Evolutionary conservation across 1,140 invertebrate genomes (phyloP), one percentile per base, ranked within the genome.

Genomic region (Plectus sambesii): DNA sequence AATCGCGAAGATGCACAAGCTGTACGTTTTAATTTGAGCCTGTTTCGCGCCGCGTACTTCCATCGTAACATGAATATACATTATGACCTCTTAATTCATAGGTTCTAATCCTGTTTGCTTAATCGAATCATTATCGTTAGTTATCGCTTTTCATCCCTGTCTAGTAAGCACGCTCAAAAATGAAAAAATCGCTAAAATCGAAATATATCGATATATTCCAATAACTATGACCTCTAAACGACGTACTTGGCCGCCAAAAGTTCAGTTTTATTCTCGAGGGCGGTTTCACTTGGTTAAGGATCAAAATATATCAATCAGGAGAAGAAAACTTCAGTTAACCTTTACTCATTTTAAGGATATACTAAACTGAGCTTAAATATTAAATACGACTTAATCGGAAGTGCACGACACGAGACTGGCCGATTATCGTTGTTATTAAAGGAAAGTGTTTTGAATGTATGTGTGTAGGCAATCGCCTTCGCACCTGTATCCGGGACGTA

Each of bases 11-110:
- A 66, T 61, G 62, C 62, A 61, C 42, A 57, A 40, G 35, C 30
- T 63, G 58, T 66, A 39, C 60, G 61, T 61, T 20, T 36, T 48
- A n/a, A n/a, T n/a, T n/a, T n/a, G n/a, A n/a, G n/a, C n/a, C n/a
- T n/a, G n/a, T n/a, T n/a, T n/a, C n/a, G n/a, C n/a, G n/a, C n/a
- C n/a, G n/a, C n/a, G n/a, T n/a, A n/a, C n/a, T 23, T n/a, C 5
- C 22, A 41, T 5, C n/a, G 19, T 19, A 20, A 15, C 22, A 19
- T 26, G 5, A 37, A 46, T 27, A 12, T 20, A 12, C 24, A n/a
- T 4, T 24, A 47, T 41, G 15, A 33, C n/a, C n/a, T n/a, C 29
- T 27, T 8, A 49, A 40, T 9, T 22, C 25, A 56, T 27, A 55
- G 9, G 26, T 38, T 35, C 22, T 20, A 35, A 37, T 36, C 5